Percentiles rank a stretch among this genome's conserved stretches.
Conservation (phyloP, 2,888 invertebrate genomes). For the Pyrocoelia pectoralis region DNA sequence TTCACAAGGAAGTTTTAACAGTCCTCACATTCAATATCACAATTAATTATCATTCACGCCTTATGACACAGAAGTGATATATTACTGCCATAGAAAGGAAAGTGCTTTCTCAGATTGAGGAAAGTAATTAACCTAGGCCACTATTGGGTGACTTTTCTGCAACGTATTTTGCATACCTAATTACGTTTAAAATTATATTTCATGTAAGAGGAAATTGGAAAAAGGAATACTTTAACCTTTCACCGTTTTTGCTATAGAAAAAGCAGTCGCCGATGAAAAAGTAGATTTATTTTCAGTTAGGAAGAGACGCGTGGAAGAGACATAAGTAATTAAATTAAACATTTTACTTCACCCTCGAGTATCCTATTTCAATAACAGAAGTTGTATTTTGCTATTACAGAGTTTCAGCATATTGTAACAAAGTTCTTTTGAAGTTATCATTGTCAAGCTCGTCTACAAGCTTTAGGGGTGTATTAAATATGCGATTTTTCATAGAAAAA, state of each 20-base stretch:
- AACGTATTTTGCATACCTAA: background rate
- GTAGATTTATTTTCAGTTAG: background rate
- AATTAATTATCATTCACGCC: too few species aligned
- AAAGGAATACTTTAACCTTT: constrained; percentile 2
- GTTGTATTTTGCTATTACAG: constrained; percentile 7
- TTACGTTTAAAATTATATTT: background rate
- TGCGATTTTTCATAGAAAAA: background rate
- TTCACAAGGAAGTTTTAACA: too few species aligned
- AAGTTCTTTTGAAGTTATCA: constrained; percentile 6
- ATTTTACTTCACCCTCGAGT: constrained; percentile 8
- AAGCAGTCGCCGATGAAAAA: constrained; percentile 1
- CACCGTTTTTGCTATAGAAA: constrained; percentile 3
- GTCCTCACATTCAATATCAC: too few species aligned
- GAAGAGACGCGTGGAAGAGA: constrained; percentile 1
- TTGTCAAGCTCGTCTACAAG: constrained; percentile 7
- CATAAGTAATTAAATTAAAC: constrained; percentile 11
- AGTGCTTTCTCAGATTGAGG: background rate
- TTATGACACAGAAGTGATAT: too few species aligned
- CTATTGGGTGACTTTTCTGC: background rate
- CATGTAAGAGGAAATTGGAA: constrained; percentile 9
- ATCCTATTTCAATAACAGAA: constrained; percentile 11
- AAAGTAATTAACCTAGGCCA: background rate
- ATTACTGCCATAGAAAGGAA: too few species aligned
- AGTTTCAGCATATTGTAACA: constrained; percentile 1
- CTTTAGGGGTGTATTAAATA: constrained; percentile 2